These are phyloP conservation scores for Bambusicola thoracicus DNA, from an alignment of 2,113 vertebrate genomes.

Conservation along the genomic window DNA sequence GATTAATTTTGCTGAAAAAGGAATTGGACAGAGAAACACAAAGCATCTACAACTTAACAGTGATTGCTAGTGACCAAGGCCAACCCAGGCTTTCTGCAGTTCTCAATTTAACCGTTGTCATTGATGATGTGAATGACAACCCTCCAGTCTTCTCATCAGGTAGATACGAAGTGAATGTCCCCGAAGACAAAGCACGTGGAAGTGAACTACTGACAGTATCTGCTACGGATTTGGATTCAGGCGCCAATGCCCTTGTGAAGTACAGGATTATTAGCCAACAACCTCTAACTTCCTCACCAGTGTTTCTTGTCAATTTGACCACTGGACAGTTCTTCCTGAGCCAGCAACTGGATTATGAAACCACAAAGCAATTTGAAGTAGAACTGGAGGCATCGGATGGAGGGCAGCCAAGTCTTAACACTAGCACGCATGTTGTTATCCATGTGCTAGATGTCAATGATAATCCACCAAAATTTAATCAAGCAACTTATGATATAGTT, in stretches of 20 bases:
- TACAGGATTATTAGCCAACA: conserved; percentile 73
- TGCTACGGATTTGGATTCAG: conserved; percentile 76
- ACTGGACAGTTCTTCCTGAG: conserved; percentile 70
- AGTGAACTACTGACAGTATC: conserved; percentile 36
- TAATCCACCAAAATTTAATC: conserved; percentile 80
- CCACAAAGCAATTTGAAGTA: conserved; percentile 62
- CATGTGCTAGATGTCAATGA: conserved; percentile 78
- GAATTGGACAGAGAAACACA: conserved; percentile 77
- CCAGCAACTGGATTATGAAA: conserved; percentile 76
- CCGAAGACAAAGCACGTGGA: conserved; percentile 58
- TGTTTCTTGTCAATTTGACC: conserved; percentile 66
- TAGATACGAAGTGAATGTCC: conserved; percentile 46
- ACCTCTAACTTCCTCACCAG: not conserved
- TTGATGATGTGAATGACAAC: conserved; percentile 80
- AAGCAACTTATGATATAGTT: conserved; percentile 55
- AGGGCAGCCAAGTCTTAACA: conserved; percentile 62
- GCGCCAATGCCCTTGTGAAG: conserved; percentile 50
- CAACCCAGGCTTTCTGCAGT: conserved; percentile 61
- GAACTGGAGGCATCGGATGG: conserved; percentile 76
- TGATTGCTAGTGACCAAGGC: conserved; percentile 80
- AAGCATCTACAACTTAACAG: conserved; percentile 66
- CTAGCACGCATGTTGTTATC: conserved; percentile 59
- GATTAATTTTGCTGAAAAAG: conserved; percentile 65
- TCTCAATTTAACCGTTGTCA: conserved; percentile 45
- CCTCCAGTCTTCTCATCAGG: conserved; percentile 56